A percentile compares a stretch with the other conserved stretches of the same genome.
Evolutionary conservation across 1,140 invertebrate species (phyloP).

Genomic region (Rhizoglyphus robini): DNA sequence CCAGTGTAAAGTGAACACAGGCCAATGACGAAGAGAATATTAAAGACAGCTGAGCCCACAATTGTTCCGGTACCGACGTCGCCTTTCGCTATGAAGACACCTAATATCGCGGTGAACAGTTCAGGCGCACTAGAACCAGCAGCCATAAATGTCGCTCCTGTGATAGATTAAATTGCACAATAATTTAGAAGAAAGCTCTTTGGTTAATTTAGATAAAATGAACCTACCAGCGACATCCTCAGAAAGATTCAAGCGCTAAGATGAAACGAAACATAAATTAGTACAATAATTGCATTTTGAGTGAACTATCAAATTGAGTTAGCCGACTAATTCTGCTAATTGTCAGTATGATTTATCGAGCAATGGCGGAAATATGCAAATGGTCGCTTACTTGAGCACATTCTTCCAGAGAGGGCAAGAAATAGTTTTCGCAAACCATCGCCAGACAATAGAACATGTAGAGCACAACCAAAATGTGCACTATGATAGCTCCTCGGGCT

Average conservation of each 20-base stretch:
- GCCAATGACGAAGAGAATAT: constrained; percentile 34
- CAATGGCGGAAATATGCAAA: too few species aligned
- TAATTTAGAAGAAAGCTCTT: background rate
- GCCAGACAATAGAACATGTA: constrained; percentile 37
- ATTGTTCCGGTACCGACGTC: constrained; percentile 34
- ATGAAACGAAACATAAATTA: constrained; percentile 5
- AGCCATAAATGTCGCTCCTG: constrained; percentile 30
- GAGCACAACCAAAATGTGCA: constrained; percentile 33
- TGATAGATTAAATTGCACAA: background rate
- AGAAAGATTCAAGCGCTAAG: constrained; percentile 29
- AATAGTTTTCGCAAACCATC: constrained; percentile 32
- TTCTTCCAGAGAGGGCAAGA: constrained; percentile 30
- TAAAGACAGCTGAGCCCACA: constrained; percentile 35
- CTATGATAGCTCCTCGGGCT: constrained; percentile 31
- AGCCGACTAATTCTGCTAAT: background rate
- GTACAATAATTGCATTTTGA: background rate
- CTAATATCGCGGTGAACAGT: constrained; percentile 31
- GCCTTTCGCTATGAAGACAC: constrained; percentile 32
- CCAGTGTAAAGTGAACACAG: constrained; percentile 33
- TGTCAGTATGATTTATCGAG: too few species aligned
- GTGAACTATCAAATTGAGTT: too few species aligned
- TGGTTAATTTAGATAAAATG: background rate
- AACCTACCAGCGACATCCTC: constrained; percentile 31
- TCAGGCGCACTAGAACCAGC: constrained; percentile 33
- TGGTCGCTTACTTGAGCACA: constrained; percentile 29